Evolutionary conservation across 2,888 invertebrate genomes (phyloP), one percentile per base, ranked within the genome.

Genomic region (Drosophila pegasa): DNA sequence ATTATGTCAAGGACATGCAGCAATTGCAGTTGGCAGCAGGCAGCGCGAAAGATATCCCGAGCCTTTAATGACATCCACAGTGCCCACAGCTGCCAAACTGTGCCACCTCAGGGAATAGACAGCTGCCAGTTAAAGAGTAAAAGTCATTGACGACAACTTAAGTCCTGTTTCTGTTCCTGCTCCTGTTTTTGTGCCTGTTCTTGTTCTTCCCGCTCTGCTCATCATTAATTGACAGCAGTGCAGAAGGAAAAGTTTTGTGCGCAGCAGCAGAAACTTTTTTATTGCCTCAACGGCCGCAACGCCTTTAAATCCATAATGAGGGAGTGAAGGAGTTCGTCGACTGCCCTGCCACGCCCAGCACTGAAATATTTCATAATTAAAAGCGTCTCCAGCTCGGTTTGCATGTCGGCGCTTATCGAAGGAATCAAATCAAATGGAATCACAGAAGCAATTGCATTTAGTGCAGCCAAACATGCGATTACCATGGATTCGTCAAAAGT

Each of bases 61-160:
- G 29, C 52, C 70, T 59, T 71, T 80, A 87, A 80, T 71, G 71
- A 66, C 66, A 33, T 38, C n/a, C 14, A 20, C 20, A 31, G 20
- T 10, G 22, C 35, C 54, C 10, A 20, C 29, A 16, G 38, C 41
- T 16, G n/a, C 10, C 22, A 40, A 56, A 40, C 50, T 71, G 52
- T 62, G 59, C 47, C 25, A 14, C 73, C 59, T 18, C 38, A 12
- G 74, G 88, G 82, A 77, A 80, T 27, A 65, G 71, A 75, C 81
- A 80, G 75, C 71, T 84, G 81, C 75, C 85, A 84, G 81, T 87
- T 81, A 78, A 81, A 75, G 87, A 81, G 87, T 87, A 84, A 87
- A 81, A 81, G 87, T 85, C 85, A 71, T 70, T 84, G 81, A 75
- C 69, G 74, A 71, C 64, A 71, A 77, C 66, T 74, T 73, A 76